Percentiles rank a stretch among this genome's conserved stretches.
Conservation (phyloP, 2,113 vertebrate species). For the Cyprinodon tularosa region DNA sequence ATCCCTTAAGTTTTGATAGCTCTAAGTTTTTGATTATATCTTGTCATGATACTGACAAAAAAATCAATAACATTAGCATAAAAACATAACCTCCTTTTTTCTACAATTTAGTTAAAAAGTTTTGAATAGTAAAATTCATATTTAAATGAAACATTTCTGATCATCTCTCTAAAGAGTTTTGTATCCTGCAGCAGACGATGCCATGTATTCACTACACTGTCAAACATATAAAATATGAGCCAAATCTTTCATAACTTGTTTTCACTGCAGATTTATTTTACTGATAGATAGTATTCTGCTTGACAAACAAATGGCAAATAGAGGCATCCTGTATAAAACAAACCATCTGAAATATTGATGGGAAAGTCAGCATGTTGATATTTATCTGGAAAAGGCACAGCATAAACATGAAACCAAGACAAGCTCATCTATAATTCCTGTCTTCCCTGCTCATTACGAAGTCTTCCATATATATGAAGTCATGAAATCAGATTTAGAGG, state of each 20-base stretch:
- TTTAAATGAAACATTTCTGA: background rate
- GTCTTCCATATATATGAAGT: slow-evolving; percentile 36
- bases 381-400: slow-evolving; percentile 6
- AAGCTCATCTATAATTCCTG: slow-evolving; percentile 23
- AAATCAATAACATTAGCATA: background rate
- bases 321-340: background rate
- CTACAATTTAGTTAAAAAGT: background rate
- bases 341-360: slow-evolving; percentile 31
- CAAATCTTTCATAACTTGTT: background rate
- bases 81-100: background rate
- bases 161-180: background rate
- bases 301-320: slow-evolving; percentile 4
- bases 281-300: background rate
- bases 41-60: no score
- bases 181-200: background rate
- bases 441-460: slow-evolving; percentile 25
- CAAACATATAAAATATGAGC: background rate
- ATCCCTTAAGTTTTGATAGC: background rate
- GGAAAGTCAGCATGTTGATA: slow-evolving; percentile 17
- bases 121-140: background rate
- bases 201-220: background rate
- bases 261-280: background rate
- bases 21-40: no score
- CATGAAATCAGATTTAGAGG: slow-evolving; percentile 13
- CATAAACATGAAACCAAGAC: slow-evolving; percentile 1